Base-by-base conservation (phyloP, 2,113 vertebrate genomes). In the Canis aureus region DNA sequence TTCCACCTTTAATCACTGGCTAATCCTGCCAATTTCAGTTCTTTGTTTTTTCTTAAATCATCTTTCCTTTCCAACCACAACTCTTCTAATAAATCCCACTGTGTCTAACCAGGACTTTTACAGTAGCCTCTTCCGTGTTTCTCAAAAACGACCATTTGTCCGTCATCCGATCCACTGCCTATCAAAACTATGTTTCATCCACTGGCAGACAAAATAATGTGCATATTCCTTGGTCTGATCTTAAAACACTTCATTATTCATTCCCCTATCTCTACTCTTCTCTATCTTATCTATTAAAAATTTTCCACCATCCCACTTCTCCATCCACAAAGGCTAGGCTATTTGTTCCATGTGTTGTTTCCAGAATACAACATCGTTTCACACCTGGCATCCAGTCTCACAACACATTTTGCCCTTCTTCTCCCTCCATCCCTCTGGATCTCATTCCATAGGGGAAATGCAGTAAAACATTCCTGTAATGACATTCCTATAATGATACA, bases 231-330 rank as follows among this genome's bases (percentile, higher is more conserved):
- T 67, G 49, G 27, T 1, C 38, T 86, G 29, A 83, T 69, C 22
- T 74, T 71, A 38, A 71, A 22, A 94, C 22, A 43, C 32, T 82
- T 25, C 17, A 2, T 55, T 83, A 89, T 81, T 64, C 53, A 57
- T 16, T 64, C 57, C 5, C 16, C 27, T 1, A 4, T 1, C 22
- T 11, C 43, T 49, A 55, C 22, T 9, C 57, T 20, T 60, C 9
- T 25, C 51, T 64, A 27, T 64, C 13, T 78, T 59, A 93, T 32
- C 62, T 86, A 74, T 74, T 86, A 83, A 94, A 91, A 85, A 51
- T 32, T 32, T 91, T 82, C 66, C 62, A 81, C 55, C 27, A 80
- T 2, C 17, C 6, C 13, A 15, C 57, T 15, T 51, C 43, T 22
- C 23, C 43, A n/a, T 79, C 11, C 16, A 57, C 35, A 64, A 89